These are phyloP conservation scores for Sesia apiformis DNA, from an alignment of 2,888 invertebrate genomes.

Conservation along the genomic window DNA sequence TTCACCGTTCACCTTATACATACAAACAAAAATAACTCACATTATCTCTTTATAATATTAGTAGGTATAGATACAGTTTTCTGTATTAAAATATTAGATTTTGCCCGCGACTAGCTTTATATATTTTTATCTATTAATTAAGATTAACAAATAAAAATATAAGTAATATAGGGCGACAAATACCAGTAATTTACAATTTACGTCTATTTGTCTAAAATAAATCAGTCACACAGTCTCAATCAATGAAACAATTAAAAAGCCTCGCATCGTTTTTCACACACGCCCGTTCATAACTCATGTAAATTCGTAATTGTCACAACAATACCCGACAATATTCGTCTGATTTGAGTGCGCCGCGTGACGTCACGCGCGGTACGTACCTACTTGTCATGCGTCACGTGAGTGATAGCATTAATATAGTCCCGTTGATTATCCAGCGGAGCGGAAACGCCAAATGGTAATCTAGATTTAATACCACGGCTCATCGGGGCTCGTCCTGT, in stretches of 20 bases:
- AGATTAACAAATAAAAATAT: too few relatives aligned
- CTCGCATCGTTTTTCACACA: slow-evolving; percentile 3
- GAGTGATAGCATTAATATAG: slow-evolving; percentile 71
- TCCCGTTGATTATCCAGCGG: slow-evolving; percentile 63
- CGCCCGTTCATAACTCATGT: slow-evolving; percentile 19
- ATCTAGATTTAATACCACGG: slow-evolving; percentile 69
- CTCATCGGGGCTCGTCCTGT: slow-evolving; percentile 44
- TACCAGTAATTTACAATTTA: too few relatives aligned
- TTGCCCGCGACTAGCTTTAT: too few relatives aligned
- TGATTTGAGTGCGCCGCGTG: slow-evolving; percentile 41
- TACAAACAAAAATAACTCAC: too few relatives aligned
- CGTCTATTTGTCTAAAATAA: neutral
- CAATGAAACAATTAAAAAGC: slow-evolving; percentile 2
- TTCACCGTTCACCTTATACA: too few relatives aligned
- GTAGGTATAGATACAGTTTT: too few relatives aligned
- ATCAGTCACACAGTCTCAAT: neutral
- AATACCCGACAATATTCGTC: slow-evolving; percentile 36
- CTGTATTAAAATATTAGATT: too few relatives aligned
- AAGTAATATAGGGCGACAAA: too few relatives aligned
- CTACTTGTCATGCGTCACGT: slow-evolving; percentile 52
- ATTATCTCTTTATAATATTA: too few relatives aligned
- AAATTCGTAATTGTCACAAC: slow-evolving; percentile 33
- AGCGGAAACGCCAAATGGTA: slow-evolving; percentile 64
- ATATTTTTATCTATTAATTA: too few relatives aligned
- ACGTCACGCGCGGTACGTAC: slow-evolving; percentile 35